These are phyloP conservation scores for Micrasema longulum DNA, from an alignment of 1,140 invertebrate genomes.

Conservation along the genomic window DNA sequence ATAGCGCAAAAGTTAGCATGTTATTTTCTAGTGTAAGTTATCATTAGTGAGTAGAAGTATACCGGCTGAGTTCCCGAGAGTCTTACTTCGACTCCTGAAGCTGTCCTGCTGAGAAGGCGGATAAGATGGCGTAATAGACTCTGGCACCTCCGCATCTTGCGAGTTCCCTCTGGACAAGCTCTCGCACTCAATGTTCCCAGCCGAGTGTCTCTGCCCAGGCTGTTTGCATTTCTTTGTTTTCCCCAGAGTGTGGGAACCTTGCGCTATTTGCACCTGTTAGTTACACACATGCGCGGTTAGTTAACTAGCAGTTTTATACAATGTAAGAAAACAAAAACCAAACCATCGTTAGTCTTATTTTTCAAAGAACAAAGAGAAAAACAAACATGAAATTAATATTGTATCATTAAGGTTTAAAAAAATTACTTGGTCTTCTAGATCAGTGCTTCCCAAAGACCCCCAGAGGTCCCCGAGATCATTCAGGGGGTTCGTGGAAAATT, in stretches of 20 bases:
- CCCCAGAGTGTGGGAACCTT: slow-evolving; percentile 78
- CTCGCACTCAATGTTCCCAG: slow-evolving; percentile 89
- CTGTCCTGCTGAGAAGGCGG: slow-evolving; percentile 64
- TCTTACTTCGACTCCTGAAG: slow-evolving; percentile 90
- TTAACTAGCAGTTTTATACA: too few relatives aligned
- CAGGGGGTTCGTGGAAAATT: too few relatives aligned
- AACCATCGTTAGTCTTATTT: neutral
- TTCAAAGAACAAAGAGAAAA: neutral
- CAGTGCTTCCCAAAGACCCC: too few relatives aligned
- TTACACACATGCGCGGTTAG: slow-evolving; percentile 1
- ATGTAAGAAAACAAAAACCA: neutral
- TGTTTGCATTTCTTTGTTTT: slow-evolving; percentile 81
- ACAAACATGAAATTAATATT: neutral
- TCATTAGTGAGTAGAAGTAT: neutral
- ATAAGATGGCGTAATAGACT: slow-evolving; percentile 63
- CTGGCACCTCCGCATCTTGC: slow-evolving; percentile 68
- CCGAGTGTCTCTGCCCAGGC: slow-evolving; percentile 83
- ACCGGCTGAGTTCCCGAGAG: slow-evolving; percentile 86
- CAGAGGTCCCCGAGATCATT: too few relatives aligned
- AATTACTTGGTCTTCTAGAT: too few relatives aligned
- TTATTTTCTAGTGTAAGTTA: too few relatives aligned
- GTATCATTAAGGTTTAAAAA: neutral
- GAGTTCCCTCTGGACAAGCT: slow-evolving; percentile 72
- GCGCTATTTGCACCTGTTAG: slow-evolving; percentile 70
- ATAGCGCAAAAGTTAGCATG: too few relatives aligned